These are phyloP conservation scores for Aegithalos caudatus DNA, from an alignment of 2,113 vertebrate genomes.

Conservation along the genomic window DNA sequence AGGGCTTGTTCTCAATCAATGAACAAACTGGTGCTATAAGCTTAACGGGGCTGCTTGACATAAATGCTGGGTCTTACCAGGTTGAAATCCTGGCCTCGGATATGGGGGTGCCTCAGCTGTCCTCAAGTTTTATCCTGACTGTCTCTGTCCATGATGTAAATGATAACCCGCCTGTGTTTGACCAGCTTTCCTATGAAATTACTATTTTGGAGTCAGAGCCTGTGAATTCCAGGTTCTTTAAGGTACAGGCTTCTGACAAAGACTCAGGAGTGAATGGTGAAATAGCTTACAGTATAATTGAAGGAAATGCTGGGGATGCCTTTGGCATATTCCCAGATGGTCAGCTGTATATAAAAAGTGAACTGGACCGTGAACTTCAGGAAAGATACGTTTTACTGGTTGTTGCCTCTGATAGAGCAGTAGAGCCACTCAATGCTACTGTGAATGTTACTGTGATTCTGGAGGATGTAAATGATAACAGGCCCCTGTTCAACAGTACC, in stretches of 20 bases:
- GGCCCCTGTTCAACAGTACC: conserved; percentile 95
- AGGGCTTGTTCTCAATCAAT: conserved; percentile 84
- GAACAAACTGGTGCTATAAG: conserved; percentile 86
- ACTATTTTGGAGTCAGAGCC: conserved; percentile 89
- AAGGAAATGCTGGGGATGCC: conserved; percentile 86
- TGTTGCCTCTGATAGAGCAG: conserved; percentile 87
- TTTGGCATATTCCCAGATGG: conserved; percentile 98
- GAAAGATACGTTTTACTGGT: conserved; percentile 87
- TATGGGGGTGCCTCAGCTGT: conserved; percentile 86
- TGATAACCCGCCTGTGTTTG: conserved; percentile 92
- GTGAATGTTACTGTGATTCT: conserved; percentile 91
- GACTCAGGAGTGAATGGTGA: conserved; percentile 94
- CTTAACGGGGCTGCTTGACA: conserved; percentile 83
- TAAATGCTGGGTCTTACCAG: conserved; percentile 88
- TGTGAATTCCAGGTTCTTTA: conserved; percentile 95
- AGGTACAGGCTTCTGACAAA: conserved; percentile 91
- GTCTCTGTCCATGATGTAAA: conserved; percentile 95
- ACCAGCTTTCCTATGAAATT: conserved; percentile 95
- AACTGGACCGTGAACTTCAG: conserved; percentile 93
- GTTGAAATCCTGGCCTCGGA: conserved; percentile 89
- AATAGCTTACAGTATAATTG: conserved; percentile 88
- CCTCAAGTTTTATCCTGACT: conserved; percentile 85
- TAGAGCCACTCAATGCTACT: conserved; percentile 87
- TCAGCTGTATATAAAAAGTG: conserved; percentile 92
- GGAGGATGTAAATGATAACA: conserved; percentile 95